Evolutionary conservation across 2,888 invertebrate genomes (phyloP), one percentile per base, ranked within the genome.

Genomic region (Andrena dorsata): DNA sequence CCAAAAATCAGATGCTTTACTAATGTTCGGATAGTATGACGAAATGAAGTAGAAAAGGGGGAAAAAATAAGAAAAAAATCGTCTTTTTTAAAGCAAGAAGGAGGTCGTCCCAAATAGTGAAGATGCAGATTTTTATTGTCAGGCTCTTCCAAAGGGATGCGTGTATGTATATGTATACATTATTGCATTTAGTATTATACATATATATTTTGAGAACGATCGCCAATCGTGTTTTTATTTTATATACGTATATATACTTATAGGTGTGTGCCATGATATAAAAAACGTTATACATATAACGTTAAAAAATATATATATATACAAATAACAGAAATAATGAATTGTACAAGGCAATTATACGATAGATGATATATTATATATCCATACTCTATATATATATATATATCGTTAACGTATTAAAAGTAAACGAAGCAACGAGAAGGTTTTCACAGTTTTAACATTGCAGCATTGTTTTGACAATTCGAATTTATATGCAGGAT

Each of bases 1-100:
- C 86, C 89, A 88, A 90, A 90, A 89, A 90, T 81, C 69, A 30
- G 84, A 86, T 87, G 90, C 90, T 90, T 90, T 90, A 88, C 68
- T 87, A 86, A 90, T 87, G 70, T 73, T 79, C 75, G 77, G 60
- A 41, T 82, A 71, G 64, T 20, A 63, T 65, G 58, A 68, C 16
- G 13, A 49, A 56, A 10, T 8, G 23, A 56, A 56, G 26, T 41
- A 23, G 23, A 23, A 69, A 0, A 16, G 28, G 26, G 8, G 53
- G n/a, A 23, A 53, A 47, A 13, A 13, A 28, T 0, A n/a, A 5
- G 35, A 8, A 68, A 23, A 53, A 61, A 23, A 49, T 49, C 32
- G 47, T 6, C 65, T 49, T 23, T 16, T 10, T 23, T 10, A 26
- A 41, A 41, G 8, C 35, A 13, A 28, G 10, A n/a, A 28, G 41